These are phyloP conservation scores for Pimephales promelas DNA, from an alignment of 2,113 vertebrate genomes.

Conservation along the genomic window DNA sequence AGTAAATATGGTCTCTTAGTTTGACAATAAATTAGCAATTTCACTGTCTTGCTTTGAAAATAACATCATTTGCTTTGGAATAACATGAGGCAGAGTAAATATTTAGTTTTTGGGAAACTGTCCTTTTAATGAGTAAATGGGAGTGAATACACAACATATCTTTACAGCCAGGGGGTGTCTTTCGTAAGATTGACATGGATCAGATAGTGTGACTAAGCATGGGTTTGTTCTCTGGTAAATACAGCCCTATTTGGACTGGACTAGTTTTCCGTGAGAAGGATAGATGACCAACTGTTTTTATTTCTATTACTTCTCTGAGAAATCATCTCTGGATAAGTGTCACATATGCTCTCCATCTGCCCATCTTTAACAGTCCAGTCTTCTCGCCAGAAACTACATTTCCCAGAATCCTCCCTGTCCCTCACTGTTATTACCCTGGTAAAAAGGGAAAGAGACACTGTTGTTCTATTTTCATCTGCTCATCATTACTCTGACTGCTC, in stretches of 20 bases:
- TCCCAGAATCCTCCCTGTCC: too few relatives aligned
- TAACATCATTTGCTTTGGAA: background rate
- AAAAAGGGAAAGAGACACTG: too few relatives aligned
- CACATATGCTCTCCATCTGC: too few relatives aligned
- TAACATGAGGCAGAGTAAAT: background rate
- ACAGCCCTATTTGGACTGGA: background rate
- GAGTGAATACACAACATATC: background rate
- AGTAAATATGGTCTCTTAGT: background rate
- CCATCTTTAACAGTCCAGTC: too few relatives aligned
- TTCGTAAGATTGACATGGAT: background rate
- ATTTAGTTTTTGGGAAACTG: background rate
- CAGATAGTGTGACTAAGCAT: background rate
- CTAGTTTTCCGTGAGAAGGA: background rate
- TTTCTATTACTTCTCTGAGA: background rate
- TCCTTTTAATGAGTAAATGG: background rate
- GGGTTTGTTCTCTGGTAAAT: background rate
- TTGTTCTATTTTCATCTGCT: too few relatives aligned
- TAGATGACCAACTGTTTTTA: background rate
- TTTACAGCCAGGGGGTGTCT: background rate
- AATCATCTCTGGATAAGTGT: background rate
- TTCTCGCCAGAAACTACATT: too few relatives aligned
- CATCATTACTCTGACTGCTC: too few relatives aligned
- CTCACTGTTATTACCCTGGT: too few relatives aligned
- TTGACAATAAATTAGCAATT: background rate
- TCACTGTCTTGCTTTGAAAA: background rate